Base-by-base conservation (phyloP, 2,888 invertebrate species). In the Agriotes lineatus region DNA sequence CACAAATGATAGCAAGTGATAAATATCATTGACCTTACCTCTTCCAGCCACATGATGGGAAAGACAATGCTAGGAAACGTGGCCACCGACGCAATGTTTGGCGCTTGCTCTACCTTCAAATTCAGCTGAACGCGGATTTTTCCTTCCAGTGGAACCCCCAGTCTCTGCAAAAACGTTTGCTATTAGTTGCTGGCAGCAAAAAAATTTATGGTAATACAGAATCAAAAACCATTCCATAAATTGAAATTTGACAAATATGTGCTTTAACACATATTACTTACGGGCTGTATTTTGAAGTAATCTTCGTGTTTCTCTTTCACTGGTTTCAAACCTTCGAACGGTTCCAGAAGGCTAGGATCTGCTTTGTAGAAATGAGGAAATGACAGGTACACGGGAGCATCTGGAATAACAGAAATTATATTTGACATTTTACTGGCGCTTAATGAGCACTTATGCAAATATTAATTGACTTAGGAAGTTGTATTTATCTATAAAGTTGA, bases 281-380 rank as follows among this genome's bases (percentile, higher is more conserved):
- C 95, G 78, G 94, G 93, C 83, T 95, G 95, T 79, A 96, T 93
- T 87, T 93, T 92, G 79, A 95, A 91, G 81, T 90, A 94, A 0
- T 93, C 91, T 77, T 89, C 89, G 78, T 96, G 96, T 63, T 88
- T 86, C 58, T 90, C 87, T 75, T 88, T 85, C 7, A 88, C 84
- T 0, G 96, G 95, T 1, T 87, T 86, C 6, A 96, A 85, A 1
- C 95, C 95, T 57, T 91, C 90, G 10, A 95, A 90, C 0, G 88
- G 88, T 0, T 89, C 84, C 12, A 91, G 80, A 0, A 95, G 86
- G 10, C 84, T 85, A 0, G 90, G 90, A 79, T 94, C 93, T 0
- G 94, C 92, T 72, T 94, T 91, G 82, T 91, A 93, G 84, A 96
- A 97, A 81, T 96, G 96, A 0, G 96, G 96, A 82, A 92, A 94